These are phyloP conservation scores for Seira sanloemensis DNA, from an alignment of 2,888 invertebrate species.

Conservation along the genomic window DNA sequence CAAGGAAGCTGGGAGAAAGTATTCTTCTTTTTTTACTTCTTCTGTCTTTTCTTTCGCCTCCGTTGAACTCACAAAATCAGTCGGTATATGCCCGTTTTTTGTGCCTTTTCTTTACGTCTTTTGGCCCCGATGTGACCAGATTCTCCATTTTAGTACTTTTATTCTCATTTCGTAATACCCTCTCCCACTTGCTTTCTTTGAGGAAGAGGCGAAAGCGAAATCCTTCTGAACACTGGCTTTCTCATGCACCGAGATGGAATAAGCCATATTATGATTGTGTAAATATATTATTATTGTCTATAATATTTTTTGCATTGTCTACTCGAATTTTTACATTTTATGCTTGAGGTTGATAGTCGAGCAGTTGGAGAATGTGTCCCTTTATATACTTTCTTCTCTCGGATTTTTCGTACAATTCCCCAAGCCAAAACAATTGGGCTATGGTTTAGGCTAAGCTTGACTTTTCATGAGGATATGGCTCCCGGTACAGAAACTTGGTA, in stretches of 20 bases:
- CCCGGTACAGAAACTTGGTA: slow-evolving; percentile 49
- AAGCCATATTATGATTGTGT: slow-evolving; percentile 50
- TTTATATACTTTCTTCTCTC: slow-evolving; percentile 16
- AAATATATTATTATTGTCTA: slow-evolving; percentile 43
- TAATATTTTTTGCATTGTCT: slow-evolving; percentile 41
- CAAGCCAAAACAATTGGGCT: slow-evolving; percentile 9
- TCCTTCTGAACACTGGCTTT: not conserved
- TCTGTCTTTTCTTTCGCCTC: slow-evolving; percentile 25
- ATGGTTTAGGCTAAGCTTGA: slow-evolving; percentile 34
- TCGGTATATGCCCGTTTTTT: slow-evolving; percentile 8
- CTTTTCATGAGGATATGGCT: slow-evolving; percentile 53
- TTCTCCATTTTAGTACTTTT: slow-evolving; percentile 53
- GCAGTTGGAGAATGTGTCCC: not conserved
- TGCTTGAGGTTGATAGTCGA: not conserved
- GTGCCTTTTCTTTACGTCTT: slow-evolving; percentile 41
- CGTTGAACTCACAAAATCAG: slow-evolving; percentile 37
- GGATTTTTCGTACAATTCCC: slow-evolving; percentile 17
- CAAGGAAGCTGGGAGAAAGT: not conserved
- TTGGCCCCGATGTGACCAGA: slow-evolving; percentile 55
- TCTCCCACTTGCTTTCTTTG: slow-evolving; percentile 11
- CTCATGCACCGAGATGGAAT: slow-evolving; percentile 48
- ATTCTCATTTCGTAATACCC: slow-evolving; percentile 42
- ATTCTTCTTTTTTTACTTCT: slow-evolving; percentile 2
- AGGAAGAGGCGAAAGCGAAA: not conserved
- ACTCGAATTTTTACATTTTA: slow-evolving; percentile 20